phyloP scores from a whole-genome alignment of 2,113 vertebrate genomes.

The Tauraco erythrolophus region DNA sequence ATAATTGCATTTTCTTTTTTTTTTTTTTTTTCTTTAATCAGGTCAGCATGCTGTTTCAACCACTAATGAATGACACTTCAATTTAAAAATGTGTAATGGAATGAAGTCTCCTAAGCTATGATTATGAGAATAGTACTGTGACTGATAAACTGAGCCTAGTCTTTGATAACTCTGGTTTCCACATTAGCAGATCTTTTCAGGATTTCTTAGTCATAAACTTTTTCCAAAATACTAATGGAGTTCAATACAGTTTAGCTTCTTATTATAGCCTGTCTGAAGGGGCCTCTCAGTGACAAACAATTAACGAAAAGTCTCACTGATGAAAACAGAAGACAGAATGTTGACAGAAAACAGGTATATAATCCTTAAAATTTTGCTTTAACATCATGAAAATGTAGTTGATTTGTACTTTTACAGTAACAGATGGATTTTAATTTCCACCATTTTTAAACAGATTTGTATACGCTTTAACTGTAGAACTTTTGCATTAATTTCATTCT shows the following conservation, averaged over 20 bases:
- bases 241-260: neutral
- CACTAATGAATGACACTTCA: slow-evolving; percentile 2
- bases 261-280: neutral
- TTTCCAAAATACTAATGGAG: neutral
- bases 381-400: neutral
- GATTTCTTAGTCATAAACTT: neutral
- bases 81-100: neutral
- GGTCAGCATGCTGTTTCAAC: neutral
- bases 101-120: neutral
- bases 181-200: neutral
- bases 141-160: neutral
- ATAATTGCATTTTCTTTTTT: neutral
- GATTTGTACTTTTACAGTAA: neutral
- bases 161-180: neutral
- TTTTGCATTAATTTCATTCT: neutral
- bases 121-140: neutral
- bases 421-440: neutral
- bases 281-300: neutral
- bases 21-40: neutral
- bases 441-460: neutral
- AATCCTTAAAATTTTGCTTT: neutral
- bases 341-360: neutral
- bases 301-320: neutral
- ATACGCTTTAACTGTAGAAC: neutral
- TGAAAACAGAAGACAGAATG: neutral